Conservation (phyloP, 1,140 invertebrate genomes). For the Lordiphosa mommai region DNA sequence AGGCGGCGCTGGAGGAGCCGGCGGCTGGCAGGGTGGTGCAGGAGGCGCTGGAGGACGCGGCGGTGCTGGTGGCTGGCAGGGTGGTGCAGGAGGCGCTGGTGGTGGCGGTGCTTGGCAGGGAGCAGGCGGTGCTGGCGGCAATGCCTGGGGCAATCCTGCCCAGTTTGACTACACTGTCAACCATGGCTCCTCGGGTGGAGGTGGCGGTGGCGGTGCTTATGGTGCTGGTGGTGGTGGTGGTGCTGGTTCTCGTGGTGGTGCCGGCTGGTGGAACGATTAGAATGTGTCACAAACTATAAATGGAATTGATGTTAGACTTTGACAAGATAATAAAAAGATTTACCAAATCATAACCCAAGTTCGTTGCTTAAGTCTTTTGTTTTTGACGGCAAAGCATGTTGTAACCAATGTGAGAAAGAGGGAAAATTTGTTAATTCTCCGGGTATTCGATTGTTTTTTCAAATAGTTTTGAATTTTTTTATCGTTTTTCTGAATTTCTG, state of each 20-base stretch:
- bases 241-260: conserved; percentile 40
- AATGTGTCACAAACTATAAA: not conserved
- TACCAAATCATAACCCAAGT: conserved; percentile 19
- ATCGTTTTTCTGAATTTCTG: no score
- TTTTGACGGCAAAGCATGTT: conserved; percentile 3
- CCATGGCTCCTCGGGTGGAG: conserved; percentile 16
- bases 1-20: conserved; percentile 36
- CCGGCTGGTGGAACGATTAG: conserved; percentile 66
- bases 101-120: conserved; percentile 15
- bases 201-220: conserved; percentile 16
- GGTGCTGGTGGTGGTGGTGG: conserved; percentile 9
- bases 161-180: conserved; percentile 62
- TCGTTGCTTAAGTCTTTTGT: conserved; percentile 59
- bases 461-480: no score
- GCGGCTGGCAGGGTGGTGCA: conserved; percentile 38
- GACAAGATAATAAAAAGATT: not conserved
- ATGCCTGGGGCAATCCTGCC: conserved; percentile 59
- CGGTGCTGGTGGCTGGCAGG: conserved; percentile 23
- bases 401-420: no score
- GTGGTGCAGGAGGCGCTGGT: conserved; percentile 16
- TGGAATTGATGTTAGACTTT: not conserved
- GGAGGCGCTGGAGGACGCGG: conserved; percentile 6
- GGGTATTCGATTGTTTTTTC: no score
- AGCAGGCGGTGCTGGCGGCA: conserved; percentile 39
- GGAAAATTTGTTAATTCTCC: not conserved